Evolutionary conservation across 2,113 vertebrate species (phyloP).

Genomic region (Varanus salvator): DNA sequence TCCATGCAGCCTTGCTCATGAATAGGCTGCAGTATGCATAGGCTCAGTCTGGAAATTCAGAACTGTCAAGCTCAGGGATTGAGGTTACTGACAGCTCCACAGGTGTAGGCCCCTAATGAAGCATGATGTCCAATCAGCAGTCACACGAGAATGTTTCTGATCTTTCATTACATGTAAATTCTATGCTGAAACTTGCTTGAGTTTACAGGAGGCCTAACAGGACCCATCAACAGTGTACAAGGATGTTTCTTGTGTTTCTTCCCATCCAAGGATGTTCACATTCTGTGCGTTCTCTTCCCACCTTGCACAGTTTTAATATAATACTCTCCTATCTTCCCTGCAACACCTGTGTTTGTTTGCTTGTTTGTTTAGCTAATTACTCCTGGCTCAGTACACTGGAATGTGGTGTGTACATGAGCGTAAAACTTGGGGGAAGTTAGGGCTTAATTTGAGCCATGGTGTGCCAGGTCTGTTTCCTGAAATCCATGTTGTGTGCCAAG

Average conservation of each 20-base stretch:
- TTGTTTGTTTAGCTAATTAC: slow-evolving; percentile 8
- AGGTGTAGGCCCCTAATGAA: background rate
- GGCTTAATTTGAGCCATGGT: slow-evolving; percentile 19
- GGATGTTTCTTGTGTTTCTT: slow-evolving; percentile 12
- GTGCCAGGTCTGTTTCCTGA: slow-evolving; percentile 1
- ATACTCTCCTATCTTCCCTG: slow-evolving; percentile 18
- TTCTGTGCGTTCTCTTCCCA: slow-evolving; percentile 45
- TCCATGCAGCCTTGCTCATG: background rate
- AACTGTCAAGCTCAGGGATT: background rate
- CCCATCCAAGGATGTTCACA: slow-evolving; percentile 42
- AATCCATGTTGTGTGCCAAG: background rate
- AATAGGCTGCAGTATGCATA: background rate
- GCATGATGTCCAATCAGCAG: background rate
- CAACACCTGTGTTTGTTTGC: slow-evolving; percentile 10
- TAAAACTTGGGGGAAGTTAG: slow-evolving; percentile 16
- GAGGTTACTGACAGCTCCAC: background rate
- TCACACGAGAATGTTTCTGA: background rate
- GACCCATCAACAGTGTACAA: background rate
- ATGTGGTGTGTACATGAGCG: slow-evolving; percentile 14
- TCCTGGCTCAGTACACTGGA: slow-evolving; percentile 23
- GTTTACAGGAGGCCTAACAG: background rate
- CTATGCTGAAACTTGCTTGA: background rate
- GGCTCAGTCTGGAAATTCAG: background rate
- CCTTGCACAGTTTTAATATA: background rate
- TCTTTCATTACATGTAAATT: background rate